These are phyloP conservation scores for Pollimyrus isidori DNA, from an alignment of 2,113 vertebrate genomes.

Conservation along the genomic window DNA sequence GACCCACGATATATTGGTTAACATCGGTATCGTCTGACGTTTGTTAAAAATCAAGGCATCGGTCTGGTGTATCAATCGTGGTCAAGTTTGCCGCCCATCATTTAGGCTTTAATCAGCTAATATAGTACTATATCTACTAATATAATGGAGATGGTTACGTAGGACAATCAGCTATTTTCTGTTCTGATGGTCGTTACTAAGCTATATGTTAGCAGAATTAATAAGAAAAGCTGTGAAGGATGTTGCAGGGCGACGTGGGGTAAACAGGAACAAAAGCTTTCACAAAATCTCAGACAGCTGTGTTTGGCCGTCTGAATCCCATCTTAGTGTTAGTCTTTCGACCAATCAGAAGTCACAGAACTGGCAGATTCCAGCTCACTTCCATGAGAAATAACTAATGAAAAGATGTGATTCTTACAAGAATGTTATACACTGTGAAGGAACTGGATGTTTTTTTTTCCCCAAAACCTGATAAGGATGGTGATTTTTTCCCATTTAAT, in stretches of 20 bases:
- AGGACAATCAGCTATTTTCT: neutral
- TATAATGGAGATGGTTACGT: neutral
- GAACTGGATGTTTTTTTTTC: neutral
- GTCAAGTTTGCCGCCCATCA: neutral
- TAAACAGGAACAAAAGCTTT: neutral
- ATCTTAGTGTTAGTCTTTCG: constrained; percentile 33
- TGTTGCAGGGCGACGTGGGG: neutral
- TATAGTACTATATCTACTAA: neutral
- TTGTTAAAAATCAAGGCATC: neutral
- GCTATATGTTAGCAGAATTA: neutral
- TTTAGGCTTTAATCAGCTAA: neutral
- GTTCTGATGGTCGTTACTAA: neutral
- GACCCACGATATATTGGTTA: neutral
- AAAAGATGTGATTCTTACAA: neutral
- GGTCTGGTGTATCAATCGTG: neutral
- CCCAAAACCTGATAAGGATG: neutral
- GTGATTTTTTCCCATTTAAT: neutral
- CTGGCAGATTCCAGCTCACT: neutral
- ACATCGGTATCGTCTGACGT: neutral
- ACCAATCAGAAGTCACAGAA: neutral
- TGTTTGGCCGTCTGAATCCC: constrained; percentile 28
- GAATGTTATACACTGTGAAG: neutral
- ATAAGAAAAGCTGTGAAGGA: neutral
- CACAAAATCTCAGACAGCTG: neutral
- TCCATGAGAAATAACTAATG: neutral